A percentile compares a stretch with the other conserved stretches of the same genome.
phyloP scores from a whole-genome alignment of 2,888 invertebrate genomes.

The Drosophila koepferae region DNA sequence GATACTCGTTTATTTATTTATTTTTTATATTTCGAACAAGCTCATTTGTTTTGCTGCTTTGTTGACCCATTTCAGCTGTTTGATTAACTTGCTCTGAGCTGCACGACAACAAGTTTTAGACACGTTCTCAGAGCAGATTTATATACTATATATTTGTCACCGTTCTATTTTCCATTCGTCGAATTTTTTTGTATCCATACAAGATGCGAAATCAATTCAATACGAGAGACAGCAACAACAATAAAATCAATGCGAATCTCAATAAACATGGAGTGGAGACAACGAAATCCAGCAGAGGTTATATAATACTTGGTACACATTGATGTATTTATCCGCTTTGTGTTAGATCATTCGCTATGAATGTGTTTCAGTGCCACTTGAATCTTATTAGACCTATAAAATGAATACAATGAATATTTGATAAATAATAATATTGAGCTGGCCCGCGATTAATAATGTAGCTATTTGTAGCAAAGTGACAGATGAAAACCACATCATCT shows the following conservation, averaged over 20 bases:
- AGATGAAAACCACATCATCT: constrained; percentile 1
- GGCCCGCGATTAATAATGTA: background rate
- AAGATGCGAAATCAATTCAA: constrained; percentile 7
- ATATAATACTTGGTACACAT: background rate
- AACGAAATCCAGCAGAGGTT: constrained; percentile 8
- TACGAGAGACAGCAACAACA: constrained; percentile 9
- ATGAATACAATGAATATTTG: no score
- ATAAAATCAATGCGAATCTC: constrained; percentile 28
- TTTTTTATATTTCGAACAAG: constrained; percentile 1
- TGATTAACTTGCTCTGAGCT: constrained; percentile 61
- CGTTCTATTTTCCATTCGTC: constrained; percentile 8
- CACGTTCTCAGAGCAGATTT: constrained; percentile 8
- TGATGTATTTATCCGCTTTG: background rate
- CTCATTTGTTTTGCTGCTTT: constrained; percentile 28
- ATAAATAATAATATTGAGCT: no score
- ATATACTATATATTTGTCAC: constrained; percentile 5
- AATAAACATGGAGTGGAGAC: constrained; percentile 22
- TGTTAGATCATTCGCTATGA: constrained; percentile 22
- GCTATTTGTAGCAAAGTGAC: background rate
- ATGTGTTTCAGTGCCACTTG: background rate
- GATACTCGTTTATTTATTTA: background rate
- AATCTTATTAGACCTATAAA: background rate
- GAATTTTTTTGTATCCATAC: constrained; percentile 9
- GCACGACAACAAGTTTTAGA: constrained; percentile 20
- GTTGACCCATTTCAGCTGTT: constrained; percentile 69